Percentiles rank a stretch among this genome's conserved stretches.
Conservation (phyloP, 2,888 invertebrate genomes). For the Noctua fimbriata region DNA sequence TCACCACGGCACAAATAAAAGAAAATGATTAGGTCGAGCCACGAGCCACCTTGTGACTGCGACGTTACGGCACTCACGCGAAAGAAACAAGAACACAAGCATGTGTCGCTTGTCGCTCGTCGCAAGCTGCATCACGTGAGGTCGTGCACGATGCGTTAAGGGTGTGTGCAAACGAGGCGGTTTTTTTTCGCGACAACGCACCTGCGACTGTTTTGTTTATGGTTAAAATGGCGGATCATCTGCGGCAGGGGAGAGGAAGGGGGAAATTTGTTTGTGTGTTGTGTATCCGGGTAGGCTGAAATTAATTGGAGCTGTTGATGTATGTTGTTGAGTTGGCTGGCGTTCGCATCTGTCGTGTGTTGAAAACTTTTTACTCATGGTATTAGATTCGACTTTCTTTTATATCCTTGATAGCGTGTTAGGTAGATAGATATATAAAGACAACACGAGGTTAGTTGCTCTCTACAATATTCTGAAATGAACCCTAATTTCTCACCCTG, state of each 20-base stretch:
- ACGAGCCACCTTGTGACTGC: not conserved
- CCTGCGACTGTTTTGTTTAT: constrained; percentile 62
- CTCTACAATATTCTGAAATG: not conserved
- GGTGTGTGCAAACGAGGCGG: constrained; percentile 47
- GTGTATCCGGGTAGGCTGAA: constrained; percentile 12
- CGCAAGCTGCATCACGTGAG: not conserved
- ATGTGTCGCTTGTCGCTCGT: not conserved
- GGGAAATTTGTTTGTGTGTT: constrained; percentile 23
- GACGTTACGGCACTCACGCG: not conserved
- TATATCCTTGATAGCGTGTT: too few relatives aligned
- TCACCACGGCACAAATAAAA: not conserved
- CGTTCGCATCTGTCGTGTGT: not conserved
- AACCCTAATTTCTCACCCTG: not conserved
- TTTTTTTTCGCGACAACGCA: constrained; percentile 60
- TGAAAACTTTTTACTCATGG: not conserved
- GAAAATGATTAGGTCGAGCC: not conserved
- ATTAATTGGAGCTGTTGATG: constrained; percentile 26
- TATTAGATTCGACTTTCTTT: not conserved
- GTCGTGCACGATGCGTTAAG: constrained; percentile 15
- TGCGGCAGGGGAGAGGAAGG: not conserved
- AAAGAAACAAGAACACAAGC: not conserved
- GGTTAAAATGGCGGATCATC: constrained; percentile 51
- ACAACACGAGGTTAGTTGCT: not conserved
- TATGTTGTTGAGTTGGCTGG: constrained; percentile 15
- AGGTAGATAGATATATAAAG: not conserved